Conservation (phyloP, 2,113 vertebrate genomes). For the Pitta sordida region DNA sequence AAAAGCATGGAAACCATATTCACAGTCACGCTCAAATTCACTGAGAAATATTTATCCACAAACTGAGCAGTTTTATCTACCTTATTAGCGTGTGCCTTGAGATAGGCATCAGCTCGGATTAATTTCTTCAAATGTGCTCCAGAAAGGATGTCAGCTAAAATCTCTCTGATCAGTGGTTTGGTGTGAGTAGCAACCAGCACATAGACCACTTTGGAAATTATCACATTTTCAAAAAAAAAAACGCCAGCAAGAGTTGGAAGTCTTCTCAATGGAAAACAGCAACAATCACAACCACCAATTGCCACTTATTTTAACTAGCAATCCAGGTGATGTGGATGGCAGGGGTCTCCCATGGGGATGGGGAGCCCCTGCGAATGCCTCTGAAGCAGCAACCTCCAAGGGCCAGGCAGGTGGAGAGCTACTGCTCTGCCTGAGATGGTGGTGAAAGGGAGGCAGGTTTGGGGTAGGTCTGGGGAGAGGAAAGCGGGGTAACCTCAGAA, state of each 20-base stretch:
- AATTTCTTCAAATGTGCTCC: not conserved
- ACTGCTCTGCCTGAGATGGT: not conserved
- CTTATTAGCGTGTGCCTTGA: not conserved
- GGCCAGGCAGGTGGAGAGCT: not conserved
- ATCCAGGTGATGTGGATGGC: not conserved
- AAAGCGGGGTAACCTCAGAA: not conserved
- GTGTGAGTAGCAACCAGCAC: not conserved
- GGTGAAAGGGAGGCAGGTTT: not conserved
- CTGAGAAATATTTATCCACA: not conserved
- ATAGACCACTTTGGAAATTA: not conserved
- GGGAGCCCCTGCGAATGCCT: accelerated
- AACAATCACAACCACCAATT: not conserved
- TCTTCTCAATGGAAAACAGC: not conserved
- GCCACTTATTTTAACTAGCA: not conserved
- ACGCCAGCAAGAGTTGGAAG: not conserved
- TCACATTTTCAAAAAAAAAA: not conserved
- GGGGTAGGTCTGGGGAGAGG: not conserved
- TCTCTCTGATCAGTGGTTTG: not conserved
- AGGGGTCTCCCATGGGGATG: not conserved
- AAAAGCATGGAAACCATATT: not conserved
- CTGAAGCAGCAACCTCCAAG: not conserved
- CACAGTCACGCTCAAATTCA: not conserved
- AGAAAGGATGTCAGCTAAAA: not conserved
- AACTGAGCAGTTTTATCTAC: not conserved
- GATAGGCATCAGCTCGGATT: not conserved